Percentiles rank a stretch among this genome's conserved stretches.
Evolutionary conservation across 53 echinoderm and acorn worm species (phyloP).

Genomic region (Hippasteria phrygiana): DNA sequence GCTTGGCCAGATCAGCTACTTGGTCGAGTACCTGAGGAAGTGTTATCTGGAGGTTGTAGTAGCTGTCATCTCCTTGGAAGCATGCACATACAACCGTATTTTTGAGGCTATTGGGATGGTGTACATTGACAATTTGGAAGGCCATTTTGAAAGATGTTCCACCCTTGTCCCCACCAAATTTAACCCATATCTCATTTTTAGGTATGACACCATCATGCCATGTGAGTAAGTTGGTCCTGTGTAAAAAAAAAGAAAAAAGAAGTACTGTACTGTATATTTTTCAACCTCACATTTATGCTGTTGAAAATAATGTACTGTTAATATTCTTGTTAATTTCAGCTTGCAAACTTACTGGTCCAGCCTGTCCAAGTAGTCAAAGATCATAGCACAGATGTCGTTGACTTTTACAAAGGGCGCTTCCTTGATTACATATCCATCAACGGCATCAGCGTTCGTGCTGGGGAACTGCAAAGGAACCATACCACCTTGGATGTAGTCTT

Average conservation of each 20-base stretch:
- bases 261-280: no score
- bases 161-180: slow-evolving; percentile 31
- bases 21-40: neutral
- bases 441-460: slow-evolving; percentile 4
- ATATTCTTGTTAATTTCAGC: neutral
- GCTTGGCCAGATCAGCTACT: slow-evolving; percentile 7
- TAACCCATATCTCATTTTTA: slow-evolving; percentile 40
- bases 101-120: slow-evolving; percentile 12
- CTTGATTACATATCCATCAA: neutral
- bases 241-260: neutral
- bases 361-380: slow-evolving; percentile 1
- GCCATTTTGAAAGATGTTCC: slow-evolving; percentile 24
- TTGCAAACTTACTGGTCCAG: slow-evolving; percentile 11
- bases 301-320: neutral
- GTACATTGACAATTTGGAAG: slow-evolving; percentile 39
- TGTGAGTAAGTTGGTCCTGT: slow-evolving; percentile 24
- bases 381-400: slow-evolving; percentile 7
- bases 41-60: slow-evolving; percentile 7
- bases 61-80: slow-evolving; percentile 19
- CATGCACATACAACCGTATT: slow-evolving; percentile 33
- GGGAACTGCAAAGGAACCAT: neutral
- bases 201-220: slow-evolving; percentile 24
- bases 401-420: slow-evolving; percentile 5
- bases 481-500: neutral
- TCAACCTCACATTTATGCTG: no score